Conservation (phyloP, 1,140 invertebrate genomes). For the Brachionus rotundiformis region DNA sequence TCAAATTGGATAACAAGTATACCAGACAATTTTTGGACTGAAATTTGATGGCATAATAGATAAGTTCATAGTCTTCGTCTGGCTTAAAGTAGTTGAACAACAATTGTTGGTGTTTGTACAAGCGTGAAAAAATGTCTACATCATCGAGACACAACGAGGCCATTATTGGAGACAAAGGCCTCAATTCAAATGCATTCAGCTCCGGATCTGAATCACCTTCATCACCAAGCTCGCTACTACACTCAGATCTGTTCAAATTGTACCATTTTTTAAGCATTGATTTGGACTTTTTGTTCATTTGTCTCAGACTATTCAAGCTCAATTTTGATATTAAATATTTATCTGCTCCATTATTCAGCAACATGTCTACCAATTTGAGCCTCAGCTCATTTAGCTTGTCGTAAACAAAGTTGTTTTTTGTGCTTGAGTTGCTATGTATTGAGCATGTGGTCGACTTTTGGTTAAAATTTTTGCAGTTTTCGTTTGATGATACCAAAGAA, state of each 20-base stretch:
- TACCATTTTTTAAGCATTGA: slow-evolving; percentile 32
- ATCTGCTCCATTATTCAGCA: slow-evolving; percentile 4
- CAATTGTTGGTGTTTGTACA: slow-evolving; percentile 24
- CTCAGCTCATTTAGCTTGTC: slow-evolving; percentile 22
- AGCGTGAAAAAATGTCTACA: slow-evolving; percentile 27
- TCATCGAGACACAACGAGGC: slow-evolving; percentile 43
- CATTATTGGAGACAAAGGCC: slow-evolving; percentile 24
- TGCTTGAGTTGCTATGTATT: neutral
- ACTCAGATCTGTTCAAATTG: neutral
- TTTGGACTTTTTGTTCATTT: slow-evolving; percentile 6
- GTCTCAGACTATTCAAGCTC: neutral
- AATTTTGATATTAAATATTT: slow-evolving; percentile 35
- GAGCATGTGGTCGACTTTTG: neutral
- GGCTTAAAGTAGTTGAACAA: slow-evolving; percentile 48
- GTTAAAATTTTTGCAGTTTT: neutral
- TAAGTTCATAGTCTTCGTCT: slow-evolving; percentile 44
- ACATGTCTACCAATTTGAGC: neutral
- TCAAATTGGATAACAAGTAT: slow-evolving; percentile 25
- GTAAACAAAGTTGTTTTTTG: neutral
- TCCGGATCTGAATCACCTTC: neutral
- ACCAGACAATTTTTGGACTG: slow-evolving; percentile 41
- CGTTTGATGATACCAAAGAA: neutral
- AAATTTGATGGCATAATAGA: slow-evolving; percentile 48
- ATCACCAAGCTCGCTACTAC: neutral
- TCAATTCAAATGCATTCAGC: neutral